A percentile compares a stretch with the other conserved stretches of the same genome.
Evolutionary conservation across 2,888 invertebrate genomes (phyloP).

Genomic region (Adelphocoris suturalis): DNA sequence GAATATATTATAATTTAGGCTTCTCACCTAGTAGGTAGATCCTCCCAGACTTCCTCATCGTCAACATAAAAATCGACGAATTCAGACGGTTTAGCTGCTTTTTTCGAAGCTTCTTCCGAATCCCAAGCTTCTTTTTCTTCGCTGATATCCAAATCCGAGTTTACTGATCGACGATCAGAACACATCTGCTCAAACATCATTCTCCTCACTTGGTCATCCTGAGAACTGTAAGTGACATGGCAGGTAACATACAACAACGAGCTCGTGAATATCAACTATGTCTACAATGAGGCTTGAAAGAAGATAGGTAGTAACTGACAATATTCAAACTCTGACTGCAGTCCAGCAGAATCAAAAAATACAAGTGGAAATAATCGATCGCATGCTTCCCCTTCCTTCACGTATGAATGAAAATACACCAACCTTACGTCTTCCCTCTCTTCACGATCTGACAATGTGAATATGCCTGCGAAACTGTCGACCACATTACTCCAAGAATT

Average conservation of each 20-base stretch:
- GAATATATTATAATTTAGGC: no score
- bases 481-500: conserved; percentile 43
- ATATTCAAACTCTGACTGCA: neutral
- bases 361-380: no score
- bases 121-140: conserved; percentile 45
- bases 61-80: conserved; percentile 50
- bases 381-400: no score
- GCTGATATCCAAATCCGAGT: neutral
- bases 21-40: conserved; percentile 32
- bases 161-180: conserved; percentile 12
- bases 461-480: conserved; percentile 53
- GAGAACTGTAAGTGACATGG: conserved; percentile 4
- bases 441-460: conserved; percentile 36
- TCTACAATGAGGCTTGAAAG: neutral
- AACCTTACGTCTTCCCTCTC: conserved; percentile 30
- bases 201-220: conserved; percentile 43
- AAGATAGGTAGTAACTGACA: neutral
- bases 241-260: no score
- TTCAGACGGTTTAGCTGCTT: neutral
- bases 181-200: conserved; percentile 63
- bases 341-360: neutral
- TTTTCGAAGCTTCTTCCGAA: neutral
- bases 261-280: no score
- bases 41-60: conserved; percentile 67
- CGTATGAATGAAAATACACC: neutral